Evolutionary conservation across 2,888 invertebrate genomes (phyloP).

Genomic region (Acleris laterana): DNA sequence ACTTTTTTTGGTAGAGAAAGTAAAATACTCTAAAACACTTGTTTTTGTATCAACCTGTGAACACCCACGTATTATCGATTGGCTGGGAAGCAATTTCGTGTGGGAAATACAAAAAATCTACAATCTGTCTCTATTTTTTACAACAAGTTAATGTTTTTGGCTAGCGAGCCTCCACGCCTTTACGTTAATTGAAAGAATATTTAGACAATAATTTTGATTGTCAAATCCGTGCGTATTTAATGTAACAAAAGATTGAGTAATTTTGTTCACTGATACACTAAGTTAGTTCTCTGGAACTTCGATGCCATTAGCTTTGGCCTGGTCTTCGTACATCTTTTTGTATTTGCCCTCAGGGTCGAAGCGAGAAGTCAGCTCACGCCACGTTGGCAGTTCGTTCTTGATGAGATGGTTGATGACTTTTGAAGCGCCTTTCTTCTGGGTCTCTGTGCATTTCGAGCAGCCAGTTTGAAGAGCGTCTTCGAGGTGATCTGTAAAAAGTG

Average conservation of each 20-base stretch:
- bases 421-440: slow-evolving; percentile 85
- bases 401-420: slow-evolving; percentile 87
- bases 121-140: no score
- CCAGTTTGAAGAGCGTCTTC: slow-evolving; percentile 88
- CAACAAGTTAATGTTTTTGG: no score
- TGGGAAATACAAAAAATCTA: no score
- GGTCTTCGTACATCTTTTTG: slow-evolving; percentile 86
- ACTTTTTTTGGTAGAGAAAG: no score
- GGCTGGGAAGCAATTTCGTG: no score
- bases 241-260: not conserved
- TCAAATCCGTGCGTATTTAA: not conserved
- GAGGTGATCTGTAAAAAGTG: slow-evolving; percentile 75
- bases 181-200: no score
- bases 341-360: slow-evolving; percentile 88
- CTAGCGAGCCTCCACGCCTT: no score
- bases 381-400: slow-evolving; percentile 86
- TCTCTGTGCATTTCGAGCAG: slow-evolving; percentile 88
- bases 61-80: no score
- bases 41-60: no score
- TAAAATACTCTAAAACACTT: no score
- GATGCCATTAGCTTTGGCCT: slow-evolving; percentile 81
- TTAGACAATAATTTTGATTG: no score
- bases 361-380: slow-evolving; percentile 86
- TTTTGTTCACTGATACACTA: not conserved
- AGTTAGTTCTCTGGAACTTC: slow-evolving; percentile 53